Conservation (phyloP, 2,797 vertebrate species). For the Neomorphus geoffroyi region DNA sequence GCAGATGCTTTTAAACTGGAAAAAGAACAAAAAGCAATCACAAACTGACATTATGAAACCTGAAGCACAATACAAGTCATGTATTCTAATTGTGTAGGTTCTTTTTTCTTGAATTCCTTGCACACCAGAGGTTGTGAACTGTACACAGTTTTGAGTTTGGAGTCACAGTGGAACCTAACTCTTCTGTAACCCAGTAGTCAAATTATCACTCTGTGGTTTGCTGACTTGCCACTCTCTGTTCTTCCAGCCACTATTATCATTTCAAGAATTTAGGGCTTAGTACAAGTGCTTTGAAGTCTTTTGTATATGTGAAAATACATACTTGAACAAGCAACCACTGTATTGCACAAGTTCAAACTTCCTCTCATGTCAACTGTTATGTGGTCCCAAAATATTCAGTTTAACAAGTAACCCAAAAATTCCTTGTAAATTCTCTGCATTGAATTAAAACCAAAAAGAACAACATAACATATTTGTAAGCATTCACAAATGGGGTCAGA, state of each 20-base stretch:
- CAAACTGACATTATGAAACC: background rate
- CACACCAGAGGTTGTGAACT: background rate
- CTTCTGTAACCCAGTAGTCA: background rate
- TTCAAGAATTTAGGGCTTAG: background rate
- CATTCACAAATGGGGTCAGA: background rate
- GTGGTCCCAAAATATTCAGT: background rate
- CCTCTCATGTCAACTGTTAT: background rate
- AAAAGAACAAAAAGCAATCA: background rate
- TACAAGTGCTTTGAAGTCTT: background rate
- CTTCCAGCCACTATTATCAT: background rate
- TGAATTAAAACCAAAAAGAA: background rate
- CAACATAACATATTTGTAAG: background rate
- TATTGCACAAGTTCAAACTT: slow-evolving; percentile 20
- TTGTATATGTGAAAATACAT: background rate
- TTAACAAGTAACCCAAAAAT: background rate
- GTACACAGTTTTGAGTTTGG: background rate
- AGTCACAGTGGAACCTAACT: background rate
- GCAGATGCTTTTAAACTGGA: background rate
- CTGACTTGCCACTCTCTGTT: slow-evolving; percentile 2
- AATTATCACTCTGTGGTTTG: slow-evolving; percentile 25
- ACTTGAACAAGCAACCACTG: background rate
- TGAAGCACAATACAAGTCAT: background rate
- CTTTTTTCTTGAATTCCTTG: background rate
- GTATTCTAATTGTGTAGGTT: background rate
- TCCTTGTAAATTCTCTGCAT: background rate